Base-by-base conservation (phyloP, 2,797 vertebrate species). In the Thunnus albacares region DNA sequence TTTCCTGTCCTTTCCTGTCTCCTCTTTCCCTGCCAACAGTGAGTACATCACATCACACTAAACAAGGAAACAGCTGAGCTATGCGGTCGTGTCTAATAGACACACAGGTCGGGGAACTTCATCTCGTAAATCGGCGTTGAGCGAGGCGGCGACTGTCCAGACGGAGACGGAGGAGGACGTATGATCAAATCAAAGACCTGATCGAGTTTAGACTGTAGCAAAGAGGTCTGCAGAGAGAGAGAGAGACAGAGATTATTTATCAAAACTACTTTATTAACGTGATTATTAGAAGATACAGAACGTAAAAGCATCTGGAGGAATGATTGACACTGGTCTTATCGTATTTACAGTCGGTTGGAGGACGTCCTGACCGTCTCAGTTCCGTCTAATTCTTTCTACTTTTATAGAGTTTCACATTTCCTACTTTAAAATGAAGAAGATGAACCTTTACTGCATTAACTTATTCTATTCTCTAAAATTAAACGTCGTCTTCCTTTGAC, bases 101-200 rank as follows among this genome's bases (percentile, higher is more conserved):
- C 97, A 0, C 97, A 97, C 43, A 98, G 95, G 80, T 98, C 97
- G 0, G 97, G 97, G 64, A 97, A 97, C 81, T 96, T 97, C 96
- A 98, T 97, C 93, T 97, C 96, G 0, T 97, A 96, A 59, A 97
- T 95, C 0, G 97, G 97, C 66, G 97, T 95, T 2, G 97, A 98
- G 66, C 95, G 96, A 60, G 86, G 95, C 60, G 95, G 95, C 4
- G 95, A 94, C 0, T 94, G 96, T 55, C 97, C 97, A 0, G 96
- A 97, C 0, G 97, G 97, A 84, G 97, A 97, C 0, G 96, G 97
- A 0, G 97, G 97, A 22, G 96, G 87, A 93, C 96, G 92, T 24
- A 97, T 96, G 66, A 97, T 97, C 91, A 97, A 93, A 73, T 97
- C 96, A 3, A 98, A 97, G 82, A 98, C 96, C 92, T 96, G 96